Evolutionary conservation across 2,113 vertebrate genomes (phyloP), one percentile per base, ranked within the genome.

Genomic region (Planiliza haematocheilus): DNA sequence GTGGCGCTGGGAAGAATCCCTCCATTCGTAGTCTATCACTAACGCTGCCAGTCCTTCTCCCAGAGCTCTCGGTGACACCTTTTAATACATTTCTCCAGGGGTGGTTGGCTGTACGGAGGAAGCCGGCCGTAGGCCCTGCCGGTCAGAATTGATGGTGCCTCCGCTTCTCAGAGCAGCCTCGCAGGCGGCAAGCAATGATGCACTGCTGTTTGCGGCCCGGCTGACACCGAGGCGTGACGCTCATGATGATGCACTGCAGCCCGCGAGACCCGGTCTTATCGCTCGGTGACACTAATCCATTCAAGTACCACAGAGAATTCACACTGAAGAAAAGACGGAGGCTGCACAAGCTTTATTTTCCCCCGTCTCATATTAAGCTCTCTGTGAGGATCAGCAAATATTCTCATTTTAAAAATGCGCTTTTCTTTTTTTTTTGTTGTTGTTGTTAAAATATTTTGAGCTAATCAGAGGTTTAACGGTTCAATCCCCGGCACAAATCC

Each of bases 11-110:
- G 41, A 41, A 46, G n/a, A 64, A 79, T 70, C 53, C 42, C 30
- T 41, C 45, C 17, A 57, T 70, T 66, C 42, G 39, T 41, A 18
- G 8, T 43, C 42, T 20, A 64, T 70, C 65, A 65, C 42, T 59
- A 9, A 36, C 73, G 38, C 56, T 59, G 53, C 10, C 38, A 8
- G 34, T 42, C 74, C 46, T 37, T 4, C 49, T 46, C 45, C 4
- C 16, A 13, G 2, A 14, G 55, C 78, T 52, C 16, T 30, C 13
- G 38, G 39, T 18, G 66, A 48, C 42, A 66, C 30, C 59, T 69
- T 30, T 30, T 1, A 12, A 34, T 14, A 20, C 70, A 59, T 51
- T 70, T 45, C 52, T 37, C 12, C 30, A 49, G 0, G 8, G 10
- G 1, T 34, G 67, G n/a, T 10, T 52, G 37, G 67, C 16, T 39